phyloP scores from a whole-genome alignment of 2,113 vertebrate genomes.

The Aplodontia rufa region DNA sequence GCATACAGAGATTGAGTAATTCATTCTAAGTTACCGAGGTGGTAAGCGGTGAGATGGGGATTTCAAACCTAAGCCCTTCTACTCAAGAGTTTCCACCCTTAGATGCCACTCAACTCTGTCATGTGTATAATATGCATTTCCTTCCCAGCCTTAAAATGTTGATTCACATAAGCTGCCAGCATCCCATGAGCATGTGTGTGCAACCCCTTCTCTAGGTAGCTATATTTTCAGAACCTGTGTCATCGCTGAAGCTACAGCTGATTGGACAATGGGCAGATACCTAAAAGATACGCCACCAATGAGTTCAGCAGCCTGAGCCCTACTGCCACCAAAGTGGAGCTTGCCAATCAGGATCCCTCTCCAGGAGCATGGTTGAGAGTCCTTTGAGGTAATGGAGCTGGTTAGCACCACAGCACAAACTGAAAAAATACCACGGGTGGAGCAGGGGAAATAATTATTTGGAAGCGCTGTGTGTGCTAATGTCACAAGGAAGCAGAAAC shows the following conservation, averaged over 20 bases:
- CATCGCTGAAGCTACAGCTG: neutral
- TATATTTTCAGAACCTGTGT: neutral
- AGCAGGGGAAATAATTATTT: accelerated
- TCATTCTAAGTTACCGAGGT: neutral
- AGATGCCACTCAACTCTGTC: neutral
- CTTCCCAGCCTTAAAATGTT: neutral
- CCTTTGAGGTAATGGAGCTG: neutral
- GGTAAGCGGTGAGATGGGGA: neutral
- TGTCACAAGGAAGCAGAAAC: neutral
- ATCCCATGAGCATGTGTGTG: neutral
- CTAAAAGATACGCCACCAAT: accelerated
- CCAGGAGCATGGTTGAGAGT: neutral
- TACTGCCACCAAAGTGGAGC: neutral
- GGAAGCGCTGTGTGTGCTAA: neutral
- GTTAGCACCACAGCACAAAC: neutral
- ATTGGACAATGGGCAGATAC: neutral
- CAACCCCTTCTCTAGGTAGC: neutral
- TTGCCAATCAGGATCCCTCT: neutral
- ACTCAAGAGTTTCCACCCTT: neutral
- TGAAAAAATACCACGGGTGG: neutral
- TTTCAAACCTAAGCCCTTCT: neutral
- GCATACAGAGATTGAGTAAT: neutral
- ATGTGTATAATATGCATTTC: neutral
- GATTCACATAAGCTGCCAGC: neutral
- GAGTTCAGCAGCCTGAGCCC: neutral